Conservation (phyloP, 2,888 invertebrate genomes). For the Drosophila picticornis region DNA sequence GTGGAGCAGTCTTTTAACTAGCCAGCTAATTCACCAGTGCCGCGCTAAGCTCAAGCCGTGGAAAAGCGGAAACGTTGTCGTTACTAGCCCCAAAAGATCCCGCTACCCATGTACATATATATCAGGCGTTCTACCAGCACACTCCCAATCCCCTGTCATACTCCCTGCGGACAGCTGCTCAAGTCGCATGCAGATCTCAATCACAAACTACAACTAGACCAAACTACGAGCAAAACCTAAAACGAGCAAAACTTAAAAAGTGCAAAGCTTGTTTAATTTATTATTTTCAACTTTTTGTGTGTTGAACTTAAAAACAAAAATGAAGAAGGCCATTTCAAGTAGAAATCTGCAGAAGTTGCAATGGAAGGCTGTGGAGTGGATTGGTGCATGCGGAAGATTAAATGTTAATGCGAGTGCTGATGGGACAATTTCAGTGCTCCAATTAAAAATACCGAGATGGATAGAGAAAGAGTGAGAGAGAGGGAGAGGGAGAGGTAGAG, state of each 20-base stretch:
- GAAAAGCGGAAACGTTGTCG: constrained; percentile 46
- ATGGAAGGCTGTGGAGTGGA: constrained; percentile 20
- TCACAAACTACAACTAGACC: constrained; percentile 21
- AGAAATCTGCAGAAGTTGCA: constrained; percentile 33
- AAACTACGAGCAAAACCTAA: no score
- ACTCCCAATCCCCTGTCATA: background rate
- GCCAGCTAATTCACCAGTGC: constrained; percentile 30
- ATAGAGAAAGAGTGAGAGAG: constrained; percentile 3
- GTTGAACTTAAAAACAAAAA: constrained; percentile 35
- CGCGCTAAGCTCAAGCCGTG: constrained; percentile 66
- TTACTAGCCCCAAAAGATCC: constrained; percentile 18
- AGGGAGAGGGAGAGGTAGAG: background rate
- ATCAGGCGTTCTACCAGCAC: background rate
- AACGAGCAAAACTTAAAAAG: constrained; percentile 38
- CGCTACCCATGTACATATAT: background rate
- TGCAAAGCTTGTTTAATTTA: constrained; percentile 18
- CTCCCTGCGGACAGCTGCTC: constrained; percentile 5
- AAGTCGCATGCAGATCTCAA: constrained; percentile 38
- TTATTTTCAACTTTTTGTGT: background rate
- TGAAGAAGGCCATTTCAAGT: constrained; percentile 47
- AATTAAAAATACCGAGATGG: constrained; percentile 60
- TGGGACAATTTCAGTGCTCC: constrained; percentile 41
- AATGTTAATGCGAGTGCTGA: constrained; percentile 49
- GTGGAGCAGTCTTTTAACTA: background rate
- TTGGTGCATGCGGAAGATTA: constrained; percentile 51